Conservation (phyloP, 2,888 invertebrate species). For the Uropetala carovei region DNA sequence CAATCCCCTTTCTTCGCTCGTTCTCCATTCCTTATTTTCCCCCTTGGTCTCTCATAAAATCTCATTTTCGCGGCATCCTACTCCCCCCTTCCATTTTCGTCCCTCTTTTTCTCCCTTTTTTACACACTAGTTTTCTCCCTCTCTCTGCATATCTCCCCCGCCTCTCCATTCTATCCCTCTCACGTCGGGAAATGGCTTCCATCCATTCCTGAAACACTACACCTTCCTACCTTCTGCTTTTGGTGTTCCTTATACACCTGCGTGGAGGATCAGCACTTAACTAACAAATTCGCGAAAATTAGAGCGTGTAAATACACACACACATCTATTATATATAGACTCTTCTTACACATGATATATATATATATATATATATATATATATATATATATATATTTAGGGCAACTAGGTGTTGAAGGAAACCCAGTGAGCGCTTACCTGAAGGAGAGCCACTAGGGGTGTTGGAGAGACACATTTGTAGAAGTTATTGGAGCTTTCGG, state of each 20-base stretch:
- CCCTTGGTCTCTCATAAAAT: constrained; percentile 2
- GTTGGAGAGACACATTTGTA: no score
- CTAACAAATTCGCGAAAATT: no score
- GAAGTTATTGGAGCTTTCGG: no score
- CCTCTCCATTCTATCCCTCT: neutral
- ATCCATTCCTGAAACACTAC: constrained; percentile 19
- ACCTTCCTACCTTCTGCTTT: neutral
- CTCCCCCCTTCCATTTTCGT: neutral
- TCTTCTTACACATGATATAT: no score
- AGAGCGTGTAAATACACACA: no score
- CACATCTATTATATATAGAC: no score
- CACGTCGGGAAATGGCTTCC: neutral
- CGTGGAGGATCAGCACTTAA: neutral
- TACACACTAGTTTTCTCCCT: no score
- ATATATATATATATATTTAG: no score
- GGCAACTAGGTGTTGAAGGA: no score
- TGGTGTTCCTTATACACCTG: neutral
- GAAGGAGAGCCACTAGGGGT: no score
- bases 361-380: no score
- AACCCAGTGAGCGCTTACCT: no score
- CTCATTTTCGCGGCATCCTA: neutral
- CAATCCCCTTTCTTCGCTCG: neutral
- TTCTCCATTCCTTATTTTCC: neutral
- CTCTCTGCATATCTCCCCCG: neutral
- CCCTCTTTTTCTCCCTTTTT: neutral